Evolutionary conservation across 2,888 invertebrate genomes (phyloP).

Genomic region (Altica lythri): DNA sequence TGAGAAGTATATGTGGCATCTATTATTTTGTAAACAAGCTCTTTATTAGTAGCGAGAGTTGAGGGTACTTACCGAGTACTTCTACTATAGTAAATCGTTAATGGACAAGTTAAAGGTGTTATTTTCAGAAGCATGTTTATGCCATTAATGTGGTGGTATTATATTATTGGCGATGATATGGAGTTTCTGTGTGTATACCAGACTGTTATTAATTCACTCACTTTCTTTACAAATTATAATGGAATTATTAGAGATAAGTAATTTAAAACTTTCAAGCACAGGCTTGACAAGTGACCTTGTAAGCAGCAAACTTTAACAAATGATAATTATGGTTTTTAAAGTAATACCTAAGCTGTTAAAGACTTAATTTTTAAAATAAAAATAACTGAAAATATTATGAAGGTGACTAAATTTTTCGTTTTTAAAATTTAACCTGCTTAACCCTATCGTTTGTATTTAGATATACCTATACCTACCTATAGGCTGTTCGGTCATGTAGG

Average conservation of each 20-base stretch:
- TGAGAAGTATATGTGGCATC: constrained; percentile 41
- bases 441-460: too few relatives aligned
- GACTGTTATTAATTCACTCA: constrained; percentile 16
- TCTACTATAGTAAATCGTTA: constrained; percentile 29
- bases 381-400: too few relatives aligned
- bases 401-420: too few relatives aligned
- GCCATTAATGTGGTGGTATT: constrained; percentile 22
- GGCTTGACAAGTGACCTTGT: too few relatives aligned
- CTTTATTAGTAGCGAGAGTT: constrained; percentile 49
- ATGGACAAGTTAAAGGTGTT: constrained; percentile 45
- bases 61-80: constrained; percentile 38
- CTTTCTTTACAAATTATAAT: constrained; percentile 12
- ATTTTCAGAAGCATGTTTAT: constrained; percentile 45
- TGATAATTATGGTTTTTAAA: too few relatives aligned
- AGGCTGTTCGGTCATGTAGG: too few relatives aligned
- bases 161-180: constrained; percentile 21
- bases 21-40: constrained; percentile 57
- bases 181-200: constrained; percentile 18
- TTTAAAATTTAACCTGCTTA: too few relatives aligned
- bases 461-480: too few relatives aligned
- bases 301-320: too few relatives aligned
- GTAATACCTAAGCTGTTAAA: too few relatives aligned
- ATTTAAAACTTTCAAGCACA: too few relatives aligned
- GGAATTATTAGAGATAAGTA: background rate
- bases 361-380: too few relatives aligned